Percentiles rank a stretch among this genome's conserved stretches.
Evolutionary conservation across 2,113 vertebrate species (phyloP).

Genomic region (Sterna hirundo): DNA sequence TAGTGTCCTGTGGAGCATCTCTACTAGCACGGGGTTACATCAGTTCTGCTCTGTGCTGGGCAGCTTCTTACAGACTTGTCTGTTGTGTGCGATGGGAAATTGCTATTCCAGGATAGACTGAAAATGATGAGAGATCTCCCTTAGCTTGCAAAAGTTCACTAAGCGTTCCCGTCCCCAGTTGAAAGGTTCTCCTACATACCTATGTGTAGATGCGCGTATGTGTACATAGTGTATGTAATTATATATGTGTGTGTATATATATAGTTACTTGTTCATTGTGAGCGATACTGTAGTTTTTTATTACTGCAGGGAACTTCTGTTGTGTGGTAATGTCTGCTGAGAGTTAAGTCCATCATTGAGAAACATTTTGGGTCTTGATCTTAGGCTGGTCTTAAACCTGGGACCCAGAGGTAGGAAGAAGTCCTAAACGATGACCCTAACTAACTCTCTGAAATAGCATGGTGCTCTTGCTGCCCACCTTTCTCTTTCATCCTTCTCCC

Average conservation of each 20-base stretch:
- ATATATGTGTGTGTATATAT: neutral
- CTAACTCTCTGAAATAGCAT: neutral
- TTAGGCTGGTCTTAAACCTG: neutral
- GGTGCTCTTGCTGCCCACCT: neutral
- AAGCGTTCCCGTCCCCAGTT: neutral
- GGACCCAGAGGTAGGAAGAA: neutral
- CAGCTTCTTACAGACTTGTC: neutral
- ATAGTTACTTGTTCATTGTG: neutral
- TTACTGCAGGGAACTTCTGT: neutral
- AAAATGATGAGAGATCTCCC: neutral
- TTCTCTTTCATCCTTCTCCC: constrained; percentile 6
- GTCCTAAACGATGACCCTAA: neutral
- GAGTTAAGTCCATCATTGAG: neutral
- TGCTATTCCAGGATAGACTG: neutral
- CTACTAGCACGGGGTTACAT: neutral
- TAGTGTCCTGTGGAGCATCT: neutral
- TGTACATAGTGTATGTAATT: neutral
- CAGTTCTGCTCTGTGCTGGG: neutral
- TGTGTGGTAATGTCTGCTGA: neutral
- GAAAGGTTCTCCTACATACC: rapidly evolving
- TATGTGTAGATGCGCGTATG: neutral
- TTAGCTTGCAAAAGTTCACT: neutral
- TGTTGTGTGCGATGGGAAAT: neutral
- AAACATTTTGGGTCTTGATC: neutral
- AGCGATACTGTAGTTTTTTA: neutral